A percentile compares a stretch with the other conserved stretches of the same genome.
Evolutionary conservation across 2,888 invertebrate species (phyloP).

Genomic region (Nymphalis polychloros): DNA sequence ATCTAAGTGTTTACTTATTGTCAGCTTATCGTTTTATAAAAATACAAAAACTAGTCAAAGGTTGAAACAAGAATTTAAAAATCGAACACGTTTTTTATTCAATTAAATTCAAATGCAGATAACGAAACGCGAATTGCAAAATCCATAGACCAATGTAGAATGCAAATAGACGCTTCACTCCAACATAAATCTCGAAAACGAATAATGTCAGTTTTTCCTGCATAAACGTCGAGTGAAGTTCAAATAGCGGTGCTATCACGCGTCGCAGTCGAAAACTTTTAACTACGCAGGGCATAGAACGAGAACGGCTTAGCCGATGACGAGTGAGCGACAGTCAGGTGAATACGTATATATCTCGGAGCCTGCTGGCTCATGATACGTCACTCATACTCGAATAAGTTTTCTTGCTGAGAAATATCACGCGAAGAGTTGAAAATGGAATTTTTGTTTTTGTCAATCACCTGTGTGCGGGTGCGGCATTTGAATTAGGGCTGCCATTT

Average conservation of each 20-base stretch:
- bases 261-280: conserved; percentile 66
- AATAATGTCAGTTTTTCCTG: conserved; percentile 35
- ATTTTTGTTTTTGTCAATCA: conserved; percentile 22
- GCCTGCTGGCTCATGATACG: conserved; percentile 68
- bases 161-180: conserved; percentile 20
- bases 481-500: conserved; percentile 9
- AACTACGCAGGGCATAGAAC: conserved; percentile 52
- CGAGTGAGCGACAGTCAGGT: conserved; percentile 60
- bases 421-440: conserved; percentile 33
- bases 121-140: conserved; percentile 1
- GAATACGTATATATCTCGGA: conserved; percentile 56
- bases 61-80: no score
- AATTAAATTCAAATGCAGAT: background rate
- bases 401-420: conserved; percentile 50
- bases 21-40: no score
- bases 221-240: conserved; percentile 43
- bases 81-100: no score
- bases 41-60: no score
- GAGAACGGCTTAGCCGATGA: conserved; percentile 61
- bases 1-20: no score
- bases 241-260: conserved; percentile 60
- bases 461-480: conserved; percentile 6
- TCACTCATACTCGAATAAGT: conserved; percentile 67
- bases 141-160: conserved; percentile 5
- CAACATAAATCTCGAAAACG: conserved; percentile 32